phyloP scores from a whole-genome alignment of 1,140 invertebrate species.

The Rhysida immarginata region DNA sequence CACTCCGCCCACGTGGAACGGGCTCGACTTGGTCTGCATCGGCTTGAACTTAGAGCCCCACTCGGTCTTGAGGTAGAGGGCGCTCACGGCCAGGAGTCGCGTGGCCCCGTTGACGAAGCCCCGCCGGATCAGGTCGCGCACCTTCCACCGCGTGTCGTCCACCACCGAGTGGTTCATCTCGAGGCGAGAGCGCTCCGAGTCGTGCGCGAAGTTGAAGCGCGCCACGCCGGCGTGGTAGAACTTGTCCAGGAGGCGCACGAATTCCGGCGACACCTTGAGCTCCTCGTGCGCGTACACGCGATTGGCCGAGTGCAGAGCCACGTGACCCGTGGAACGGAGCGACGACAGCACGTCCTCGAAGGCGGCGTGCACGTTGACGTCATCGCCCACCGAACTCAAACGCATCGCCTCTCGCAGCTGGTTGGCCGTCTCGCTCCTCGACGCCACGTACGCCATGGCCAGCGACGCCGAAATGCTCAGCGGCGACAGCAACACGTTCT shows the following conservation, averaged over 20 bases:
- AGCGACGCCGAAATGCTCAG: slow-evolving; percentile 20
- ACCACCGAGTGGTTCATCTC: slow-evolving; percentile 55
- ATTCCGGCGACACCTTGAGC: slow-evolving; percentile 1
- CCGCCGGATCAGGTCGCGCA: slow-evolving; percentile 38
- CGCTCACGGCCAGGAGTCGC: slow-evolving; percentile 24
- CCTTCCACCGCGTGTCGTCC: slow-evolving; percentile 49
- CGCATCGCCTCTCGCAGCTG: slow-evolving; percentile 7
- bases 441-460: slow-evolving; percentile 19
- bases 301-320: background rate
- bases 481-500: slow-evolving; percentile 21
- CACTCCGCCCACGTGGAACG: slow-evolving; percentile 23
- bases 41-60: slow-evolving; percentile 32
- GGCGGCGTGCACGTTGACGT: background rate
- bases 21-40: slow-evolving; percentile 13
- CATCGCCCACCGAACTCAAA: background rate
- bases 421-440: slow-evolving; percentile 15
- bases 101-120: background rate
- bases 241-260: background rate
- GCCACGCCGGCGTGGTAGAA: slow-evolving; percentile 46
- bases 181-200: slow-evolving; percentile 27
- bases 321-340: background rate
- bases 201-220: slow-evolving; percentile 42
- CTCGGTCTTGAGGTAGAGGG: slow-evolving; percentile 27
- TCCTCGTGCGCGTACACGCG: background rate
- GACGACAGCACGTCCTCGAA: background rate